Evolutionary conservation across 2,113 vertebrate species (phyloP), one percentile per base, ranked within the genome.

Genomic region (Crotalus horridus): DNA sequence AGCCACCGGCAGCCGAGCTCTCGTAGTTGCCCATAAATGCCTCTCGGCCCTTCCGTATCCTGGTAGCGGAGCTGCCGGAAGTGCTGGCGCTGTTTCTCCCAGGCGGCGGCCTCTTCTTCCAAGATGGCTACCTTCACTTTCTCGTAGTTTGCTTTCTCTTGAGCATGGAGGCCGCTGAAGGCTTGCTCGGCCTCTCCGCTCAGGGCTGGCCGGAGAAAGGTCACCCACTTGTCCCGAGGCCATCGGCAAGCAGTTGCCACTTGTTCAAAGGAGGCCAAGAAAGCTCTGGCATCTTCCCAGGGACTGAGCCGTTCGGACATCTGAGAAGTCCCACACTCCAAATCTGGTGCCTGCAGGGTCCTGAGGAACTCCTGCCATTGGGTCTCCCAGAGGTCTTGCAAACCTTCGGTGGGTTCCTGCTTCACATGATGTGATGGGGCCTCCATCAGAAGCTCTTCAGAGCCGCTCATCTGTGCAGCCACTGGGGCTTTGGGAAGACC

Each of bases 361-460:
- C 17, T 61, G 54, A 91, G 90, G 39, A 91, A 91, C 10, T 91
- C 90, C 81, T 91, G 90, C 90, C 55, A 87, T 15, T 91, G 90
- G 55, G 26, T 39, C 21, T 91, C 90, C 90, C 90, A 91, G 26
- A 20, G 90, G 1, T 91, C 69, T 23, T 87, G 90, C 26, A 51
- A 21, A 10, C 55, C 26, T 11, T 91, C 90, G 5, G 5, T 20
- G 0, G 90, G 55, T 17, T 91, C 85, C 17, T 29, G 15, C 59
- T 91, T 91, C 24, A 91, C 29, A 1, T 51, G 43, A n/a, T n/a
- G 55, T 7, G 81, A 43, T 7, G 90, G 9, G n/a, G 81, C 43
- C 26, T 46, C 55, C 33, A 48, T 51, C 26, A 21, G 26, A 3
- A 86, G 12, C 26, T 59, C 39, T 4, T 85, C 43, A 2, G 26